Conservation (phyloP, 2,888 invertebrate genomes). For the Cynaeus angustus region DNA sequence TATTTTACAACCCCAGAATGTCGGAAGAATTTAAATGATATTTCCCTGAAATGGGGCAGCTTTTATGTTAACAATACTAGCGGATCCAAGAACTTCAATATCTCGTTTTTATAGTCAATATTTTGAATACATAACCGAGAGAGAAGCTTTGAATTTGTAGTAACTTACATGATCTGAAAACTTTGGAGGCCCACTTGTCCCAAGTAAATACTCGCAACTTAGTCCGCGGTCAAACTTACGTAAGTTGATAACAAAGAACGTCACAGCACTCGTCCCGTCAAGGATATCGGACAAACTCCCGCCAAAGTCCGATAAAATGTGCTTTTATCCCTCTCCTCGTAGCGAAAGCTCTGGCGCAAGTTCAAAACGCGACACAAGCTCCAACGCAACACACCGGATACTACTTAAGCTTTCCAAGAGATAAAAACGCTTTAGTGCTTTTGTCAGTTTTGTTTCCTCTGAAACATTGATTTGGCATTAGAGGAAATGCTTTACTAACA, state of each 20-base stretch:
- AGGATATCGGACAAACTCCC: slow-evolving; percentile 54
- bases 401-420: slow-evolving; percentile 44
- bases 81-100: neutral
- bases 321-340: slow-evolving; percentile 44
- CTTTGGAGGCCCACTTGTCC: neutral
- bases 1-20: slow-evolving; percentile 18
- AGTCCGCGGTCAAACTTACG: slow-evolving; percentile 25
- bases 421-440: slow-evolving; percentile 62
- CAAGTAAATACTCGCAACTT: slow-evolving; percentile 14
- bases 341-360: slow-evolving; percentile 41
- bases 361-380: slow-evolving; percentile 17
- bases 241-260: slow-evolving; percentile 23
- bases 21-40: slow-evolving; percentile 10
- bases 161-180: slow-evolving; percentile 9
- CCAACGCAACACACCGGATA: slow-evolving; percentile 46
- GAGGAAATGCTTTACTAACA: slow-evolving; percentile 43
- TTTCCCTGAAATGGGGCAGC: neutral
- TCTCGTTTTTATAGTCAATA: too few species aligned
- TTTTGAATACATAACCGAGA: neutral
- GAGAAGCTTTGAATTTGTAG: too few species aligned
- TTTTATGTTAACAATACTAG: neutral
- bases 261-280: slow-evolving; percentile 40
- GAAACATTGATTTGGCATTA: slow-evolving; percentile 52
- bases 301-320: slow-evolving; percentile 52
- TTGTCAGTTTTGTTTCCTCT: slow-evolving; percentile 67